A percentile compares a stretch with the other conserved stretches of the same genome.
Conservation (phyloP, 2,113 vertebrate species). For the Arizona elegans region DNA sequence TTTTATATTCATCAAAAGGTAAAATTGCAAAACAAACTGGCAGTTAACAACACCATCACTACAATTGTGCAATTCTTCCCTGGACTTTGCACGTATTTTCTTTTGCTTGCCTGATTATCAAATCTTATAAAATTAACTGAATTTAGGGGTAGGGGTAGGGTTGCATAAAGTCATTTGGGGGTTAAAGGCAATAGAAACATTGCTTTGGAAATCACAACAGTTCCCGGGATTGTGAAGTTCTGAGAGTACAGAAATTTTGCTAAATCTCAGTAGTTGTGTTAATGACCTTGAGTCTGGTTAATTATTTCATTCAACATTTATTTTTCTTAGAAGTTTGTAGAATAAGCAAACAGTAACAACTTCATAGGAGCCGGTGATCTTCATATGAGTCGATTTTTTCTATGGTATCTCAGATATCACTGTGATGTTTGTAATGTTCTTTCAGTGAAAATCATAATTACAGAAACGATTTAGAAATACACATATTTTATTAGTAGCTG, state of each 20-base stretch:
- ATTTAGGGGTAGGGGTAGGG: background rate
- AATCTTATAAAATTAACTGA: background rate
- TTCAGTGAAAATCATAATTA: background rate
- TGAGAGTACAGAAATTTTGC: background rate
- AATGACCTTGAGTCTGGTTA: background rate
- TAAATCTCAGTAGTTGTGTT: slow-evolving; percentile 8
- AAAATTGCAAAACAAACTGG: background rate
- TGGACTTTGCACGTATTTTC: background rate
- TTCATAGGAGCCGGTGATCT: background rate
- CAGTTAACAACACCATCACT: background rate
- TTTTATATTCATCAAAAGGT: background rate
- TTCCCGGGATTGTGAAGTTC: background rate
- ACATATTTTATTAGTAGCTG: background rate
- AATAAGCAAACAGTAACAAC: background rate
- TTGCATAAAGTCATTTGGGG: background rate
- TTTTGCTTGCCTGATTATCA: background rate
- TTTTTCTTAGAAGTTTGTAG: background rate
- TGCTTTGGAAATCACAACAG: slow-evolving; percentile 7
- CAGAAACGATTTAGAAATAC: background rate
- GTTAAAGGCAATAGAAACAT: background rate
- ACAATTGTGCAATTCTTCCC: background rate
- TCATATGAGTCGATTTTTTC: no score
- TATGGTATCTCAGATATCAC: background rate
- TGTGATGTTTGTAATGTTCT: background rate
- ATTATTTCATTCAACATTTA: background rate